These are phyloP conservation scores for Heterochromis multidens DNA, from an alignment of 2,113 vertebrate species.

Conservation along the genomic window DNA sequence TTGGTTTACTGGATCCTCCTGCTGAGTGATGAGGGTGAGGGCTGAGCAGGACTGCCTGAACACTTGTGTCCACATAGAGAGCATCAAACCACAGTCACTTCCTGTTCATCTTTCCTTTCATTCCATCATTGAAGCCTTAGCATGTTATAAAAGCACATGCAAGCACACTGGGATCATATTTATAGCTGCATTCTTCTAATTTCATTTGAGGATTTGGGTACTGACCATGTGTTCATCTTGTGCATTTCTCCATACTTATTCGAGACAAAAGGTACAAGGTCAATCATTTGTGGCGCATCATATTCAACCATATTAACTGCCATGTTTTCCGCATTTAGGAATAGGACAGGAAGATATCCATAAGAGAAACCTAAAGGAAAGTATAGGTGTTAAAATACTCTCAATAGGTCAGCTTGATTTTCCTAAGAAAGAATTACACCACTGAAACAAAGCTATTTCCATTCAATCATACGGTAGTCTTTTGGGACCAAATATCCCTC, in stretches of 20 bases:
- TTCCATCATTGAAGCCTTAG: not conserved
- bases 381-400: not conserved
- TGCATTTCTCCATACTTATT: not conserved
- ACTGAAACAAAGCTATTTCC: not conserved
- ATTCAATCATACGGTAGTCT: not conserved
- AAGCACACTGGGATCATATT: not conserved
- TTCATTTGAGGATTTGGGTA: not conserved
- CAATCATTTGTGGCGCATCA: not conserved
- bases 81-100: constrained; percentile 10
- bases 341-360: not conserved
- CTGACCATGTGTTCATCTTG: not conserved
- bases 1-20: constrained; percentile 72
- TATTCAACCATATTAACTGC: not conserved
- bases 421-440: not conserved
- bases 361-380: not conserved
- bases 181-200: not conserved
- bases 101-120: constrained; percentile 5
- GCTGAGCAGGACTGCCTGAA: constrained; percentile 11
- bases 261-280: not conserved
- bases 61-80: constrained; percentile 23
- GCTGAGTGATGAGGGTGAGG: constrained; percentile 61
- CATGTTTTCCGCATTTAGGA: not conserved
- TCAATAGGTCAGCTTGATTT: not conserved
- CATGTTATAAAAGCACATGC: not conserved
- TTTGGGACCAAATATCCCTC: not conserved